Evolutionary conservation across 2,113 vertebrate genomes (phyloP), one percentile per base, ranked within the genome.

Genomic region (Antigone vipio): DNA sequence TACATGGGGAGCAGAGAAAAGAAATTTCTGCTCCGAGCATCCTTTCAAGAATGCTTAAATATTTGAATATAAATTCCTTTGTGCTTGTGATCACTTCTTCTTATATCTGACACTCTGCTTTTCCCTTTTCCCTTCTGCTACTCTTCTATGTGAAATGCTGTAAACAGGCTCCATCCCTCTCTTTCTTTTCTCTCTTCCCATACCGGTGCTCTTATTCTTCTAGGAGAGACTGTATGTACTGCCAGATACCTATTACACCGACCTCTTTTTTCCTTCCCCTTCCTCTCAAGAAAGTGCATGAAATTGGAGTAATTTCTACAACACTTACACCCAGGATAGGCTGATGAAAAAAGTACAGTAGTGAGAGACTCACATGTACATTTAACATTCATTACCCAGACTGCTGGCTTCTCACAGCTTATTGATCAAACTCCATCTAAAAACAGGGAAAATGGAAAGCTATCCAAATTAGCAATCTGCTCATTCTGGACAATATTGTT

Each of bases 31-130:
- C 97, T 98, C 94, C 81, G 23, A 98, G 98, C 97, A 94, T 97
- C 97, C 98, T 98, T 98, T 98, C 98, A 98, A 98, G 98, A 98
- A 98, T 98, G 98, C 97, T 98, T 98, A 98, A 98, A 98, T 98
- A 98, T 98, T 98, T 98, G 98, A 98, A 98, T 97, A 98, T 98
- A 98, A 98, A 98, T 98, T 97, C 96, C 98, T 98, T 98, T 97
- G 97, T 98, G 98, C 97, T 97, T 96, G 95, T 93, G 97, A 97
- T 98, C 98, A 97, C 95, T 98, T 95, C 96, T 97, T 96, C 97
- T 97, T 97, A 91, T 95, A 97, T 94, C 95, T 97, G 97, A 98
- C 97, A 96, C 95, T 95, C 95, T 83, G 92, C 95, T 96, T 95
- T 94, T 74, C 87, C 94, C 66, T 89, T 56, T 90, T 96, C 91